Evolutionary conservation across 2,888 invertebrate genomes (phyloP).

Genomic region (Halictus quadricinctus): DNA sequence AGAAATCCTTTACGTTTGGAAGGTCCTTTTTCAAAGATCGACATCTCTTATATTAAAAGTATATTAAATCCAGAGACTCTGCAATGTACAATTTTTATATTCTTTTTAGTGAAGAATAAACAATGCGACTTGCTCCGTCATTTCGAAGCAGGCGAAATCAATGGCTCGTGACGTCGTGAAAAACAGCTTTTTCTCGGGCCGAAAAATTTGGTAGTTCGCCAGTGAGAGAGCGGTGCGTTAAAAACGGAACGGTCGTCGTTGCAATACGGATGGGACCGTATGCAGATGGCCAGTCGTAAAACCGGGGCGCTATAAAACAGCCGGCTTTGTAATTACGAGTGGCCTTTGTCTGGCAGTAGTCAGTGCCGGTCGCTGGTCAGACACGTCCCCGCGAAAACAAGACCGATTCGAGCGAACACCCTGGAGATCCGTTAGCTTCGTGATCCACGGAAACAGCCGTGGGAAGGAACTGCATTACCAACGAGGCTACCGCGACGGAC

Average conservation of each 20-base stretch:
- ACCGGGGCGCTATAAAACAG: constrained; percentile 48
- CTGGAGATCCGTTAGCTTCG: constrained; percentile 25
- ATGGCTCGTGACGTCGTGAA: constrained; percentile 8
- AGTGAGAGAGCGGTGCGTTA: constrained; percentile 10
- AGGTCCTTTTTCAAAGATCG: too few species aligned
- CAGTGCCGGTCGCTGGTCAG: constrained; percentile 35
- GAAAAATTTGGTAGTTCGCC: constrained; percentile 32
- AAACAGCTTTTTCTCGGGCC: constrained; percentile 8
- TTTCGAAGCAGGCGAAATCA: background rate
- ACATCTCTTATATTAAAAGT: too few species aligned
- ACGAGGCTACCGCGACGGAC: background rate
- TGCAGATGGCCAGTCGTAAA: constrained; percentile 56
- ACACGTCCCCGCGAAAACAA: constrained; percentile 36
- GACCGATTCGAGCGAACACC: constrained; percentile 46
- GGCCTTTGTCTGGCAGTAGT: constrained; percentile 43
- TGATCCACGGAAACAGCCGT: background rate
- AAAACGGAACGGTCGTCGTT: constrained; percentile 28
- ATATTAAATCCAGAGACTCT: too few species aligned
- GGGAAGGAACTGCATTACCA: constrained; percentile 8
- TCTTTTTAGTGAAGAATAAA: background rate
- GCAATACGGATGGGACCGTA: constrained; percentile 40
- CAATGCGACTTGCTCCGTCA: background rate
- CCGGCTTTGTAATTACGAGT: constrained; percentile 53
- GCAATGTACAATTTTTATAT: background rate
- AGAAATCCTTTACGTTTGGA: too few species aligned